phyloP scores from a whole-genome alignment of 1,140 invertebrate genomes.

The Drepana arcuata region DNA sequence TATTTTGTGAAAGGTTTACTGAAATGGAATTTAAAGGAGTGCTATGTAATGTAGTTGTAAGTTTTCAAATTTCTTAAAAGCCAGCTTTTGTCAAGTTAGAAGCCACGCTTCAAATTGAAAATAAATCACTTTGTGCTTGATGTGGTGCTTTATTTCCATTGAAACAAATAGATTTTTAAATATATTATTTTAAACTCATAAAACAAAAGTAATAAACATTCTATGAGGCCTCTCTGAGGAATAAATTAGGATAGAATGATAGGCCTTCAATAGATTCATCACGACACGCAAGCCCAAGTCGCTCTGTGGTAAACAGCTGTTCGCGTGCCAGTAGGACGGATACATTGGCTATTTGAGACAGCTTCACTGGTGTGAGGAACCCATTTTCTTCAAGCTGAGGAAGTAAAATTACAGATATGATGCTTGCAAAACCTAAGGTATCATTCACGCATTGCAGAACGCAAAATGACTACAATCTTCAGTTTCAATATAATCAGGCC shows the following conservation, averaged over 20 bases:
- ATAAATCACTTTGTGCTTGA: constrained; percentile 25
- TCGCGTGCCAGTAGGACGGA: constrained; percentile 93
- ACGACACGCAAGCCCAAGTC: constrained; percentile 87
- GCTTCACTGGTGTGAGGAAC: constrained; percentile 87
- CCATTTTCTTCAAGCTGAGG: constrained; percentile 82
- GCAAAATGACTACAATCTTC: no score
- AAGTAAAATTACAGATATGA: constrained; percentile 26
- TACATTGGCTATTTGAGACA: constrained; percentile 85
- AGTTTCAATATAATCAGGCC: no score
- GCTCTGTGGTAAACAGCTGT: constrained; percentile 87
- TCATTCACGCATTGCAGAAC: no score
- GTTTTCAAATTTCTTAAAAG: constrained; percentile 3
- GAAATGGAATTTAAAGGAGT: constrained; percentile 11
- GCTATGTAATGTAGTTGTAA: neutral
- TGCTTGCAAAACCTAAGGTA: no score
- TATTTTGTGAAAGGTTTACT: constrained; percentile 54
- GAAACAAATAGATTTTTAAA: neutral
- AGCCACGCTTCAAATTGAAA: constrained; percentile 19
- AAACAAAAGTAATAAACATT: constrained; percentile 1
- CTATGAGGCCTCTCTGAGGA: constrained; percentile 70
- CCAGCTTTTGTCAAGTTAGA: constrained; percentile 23
- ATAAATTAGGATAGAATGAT: constrained; percentile 92
- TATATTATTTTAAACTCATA: constrained; percentile 7
- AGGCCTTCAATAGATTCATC: constrained; percentile 96
- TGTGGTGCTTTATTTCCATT: constrained; percentile 2